Percentiles rank a stretch among this genome's conserved stretches.
These are phyloP conservation scores for Melinaea menophilus DNA, from an alignment of 2,888 invertebrate genomes.

Conservation along the genomic window DNA sequence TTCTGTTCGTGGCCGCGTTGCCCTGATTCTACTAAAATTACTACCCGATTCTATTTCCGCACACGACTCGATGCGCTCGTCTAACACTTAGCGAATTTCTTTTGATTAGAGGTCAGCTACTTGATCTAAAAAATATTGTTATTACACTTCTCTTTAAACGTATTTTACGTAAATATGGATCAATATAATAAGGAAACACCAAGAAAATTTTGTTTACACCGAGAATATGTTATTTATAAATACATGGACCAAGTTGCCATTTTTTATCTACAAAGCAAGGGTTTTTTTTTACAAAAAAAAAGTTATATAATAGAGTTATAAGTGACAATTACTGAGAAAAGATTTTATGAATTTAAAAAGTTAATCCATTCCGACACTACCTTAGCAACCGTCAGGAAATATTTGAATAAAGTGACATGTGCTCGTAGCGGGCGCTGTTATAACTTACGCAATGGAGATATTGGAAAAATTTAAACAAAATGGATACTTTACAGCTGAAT, in stretches of 20 bases:
- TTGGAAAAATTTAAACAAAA: constrained; percentile 62
- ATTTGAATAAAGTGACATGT: constrained; percentile 13
- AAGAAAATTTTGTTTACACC: too few relatives aligned
- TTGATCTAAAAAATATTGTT: constrained; percentile 2
- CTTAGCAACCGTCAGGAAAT: constrained; percentile 35
- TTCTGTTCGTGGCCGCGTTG: constrained; percentile 75
- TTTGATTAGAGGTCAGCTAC: constrained; percentile 20
- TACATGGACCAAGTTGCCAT: too few relatives aligned
- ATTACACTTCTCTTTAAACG: background rate
- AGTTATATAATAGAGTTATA: too few relatives aligned
- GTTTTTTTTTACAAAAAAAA: too few relatives aligned
- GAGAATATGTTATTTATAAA: too few relatives aligned
- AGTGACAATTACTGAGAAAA: background rate
- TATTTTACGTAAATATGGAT: too few relatives aligned
- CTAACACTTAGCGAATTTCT: constrained; percentile 53
- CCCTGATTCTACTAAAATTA: constrained; percentile 78
- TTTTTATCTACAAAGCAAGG: too few relatives aligned
- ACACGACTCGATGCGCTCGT: constrained; percentile 61
- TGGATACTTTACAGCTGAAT: constrained; percentile 66
- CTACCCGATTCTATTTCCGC: constrained; percentile 75
- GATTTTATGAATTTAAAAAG: background rate
- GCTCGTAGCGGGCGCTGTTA: constrained; percentile 20
- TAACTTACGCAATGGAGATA: constrained; percentile 45
- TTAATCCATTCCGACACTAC: constrained; percentile 13
- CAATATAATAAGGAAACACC: too few relatives aligned